Percentiles rank a stretch among this genome's conserved stretches.
phyloP scores from a whole-genome alignment of 1,140 invertebrate genomes.

The Drosophila equinoxialis region DNA sequence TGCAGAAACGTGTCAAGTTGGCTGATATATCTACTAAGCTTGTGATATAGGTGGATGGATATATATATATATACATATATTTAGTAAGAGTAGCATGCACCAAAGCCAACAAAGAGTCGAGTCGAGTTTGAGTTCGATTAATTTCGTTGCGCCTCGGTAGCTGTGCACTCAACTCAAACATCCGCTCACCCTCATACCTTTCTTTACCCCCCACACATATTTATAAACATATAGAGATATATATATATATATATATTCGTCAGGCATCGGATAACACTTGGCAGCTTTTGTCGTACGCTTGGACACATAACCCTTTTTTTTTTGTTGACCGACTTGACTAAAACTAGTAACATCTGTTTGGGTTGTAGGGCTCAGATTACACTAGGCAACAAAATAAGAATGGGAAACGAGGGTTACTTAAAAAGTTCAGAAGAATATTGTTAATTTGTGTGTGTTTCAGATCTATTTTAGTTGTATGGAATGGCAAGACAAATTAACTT shows the following conservation, averaged over 20 bases:
- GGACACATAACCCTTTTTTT: conserved; percentile 11
- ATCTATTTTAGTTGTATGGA: no score
- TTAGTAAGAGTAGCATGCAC: conserved; percentile 19
- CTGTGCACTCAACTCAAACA: conserved; percentile 78
- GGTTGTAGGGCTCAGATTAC: conserved; percentile 5
- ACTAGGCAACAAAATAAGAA: not conserved
- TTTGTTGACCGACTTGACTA: conserved; percentile 8
- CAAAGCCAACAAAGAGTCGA: conserved; percentile 20
- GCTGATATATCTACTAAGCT: conserved; percentile 59
- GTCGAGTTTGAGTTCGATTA: conserved; percentile 65
- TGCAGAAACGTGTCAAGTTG: conserved; percentile 79
- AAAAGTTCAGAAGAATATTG: not conserved
- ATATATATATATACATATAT: no score
- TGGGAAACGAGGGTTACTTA: not conserved
- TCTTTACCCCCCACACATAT: not conserved
- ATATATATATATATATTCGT: not conserved
- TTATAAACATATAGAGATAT: not conserved
- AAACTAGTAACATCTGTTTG: conserved; percentile 45
- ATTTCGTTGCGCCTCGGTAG: conserved; percentile 79
- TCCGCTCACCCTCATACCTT: conserved; percentile 49
- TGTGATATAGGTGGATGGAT: not conserved
- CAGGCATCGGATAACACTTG: conserved; percentile 28
- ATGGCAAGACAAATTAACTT: no score
- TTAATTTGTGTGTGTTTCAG: no score
- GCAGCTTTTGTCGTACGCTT: conserved; percentile 26